phyloP scores from a whole-genome alignment of 2,797 vertebrate genomes.

The Oreochromis mossambicus region DNA sequence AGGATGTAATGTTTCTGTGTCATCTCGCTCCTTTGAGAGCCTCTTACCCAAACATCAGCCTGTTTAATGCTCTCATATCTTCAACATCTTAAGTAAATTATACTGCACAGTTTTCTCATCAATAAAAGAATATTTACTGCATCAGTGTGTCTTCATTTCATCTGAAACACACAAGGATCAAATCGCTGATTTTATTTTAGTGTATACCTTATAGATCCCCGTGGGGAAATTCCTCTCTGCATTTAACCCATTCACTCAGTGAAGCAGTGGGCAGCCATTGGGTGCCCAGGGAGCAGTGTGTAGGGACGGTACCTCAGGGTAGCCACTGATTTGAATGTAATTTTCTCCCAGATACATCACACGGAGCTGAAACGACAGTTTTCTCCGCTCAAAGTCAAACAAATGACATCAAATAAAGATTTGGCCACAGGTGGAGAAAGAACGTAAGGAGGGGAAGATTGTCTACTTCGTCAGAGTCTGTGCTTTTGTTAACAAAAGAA shows the following conservation, averaged over 20 bases:
- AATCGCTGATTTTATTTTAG: neutral
- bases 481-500: no score
- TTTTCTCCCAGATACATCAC: neutral
- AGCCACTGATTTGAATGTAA: neutral
- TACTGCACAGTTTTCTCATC: neutral
- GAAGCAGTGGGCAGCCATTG: no score
- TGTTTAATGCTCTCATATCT: neutral
- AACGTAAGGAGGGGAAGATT: no score
- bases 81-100: neutral
- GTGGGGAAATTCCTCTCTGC: neutral
- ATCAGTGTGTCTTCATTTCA: neutral
- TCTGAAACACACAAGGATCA: neutral
- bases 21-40: neutral
- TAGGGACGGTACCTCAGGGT: neutral
- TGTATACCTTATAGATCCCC: neutral
- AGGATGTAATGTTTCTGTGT: neutral
- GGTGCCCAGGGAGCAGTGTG: no score
- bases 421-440: neutral
- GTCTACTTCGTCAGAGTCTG: no score
- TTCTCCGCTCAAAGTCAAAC: neutral
- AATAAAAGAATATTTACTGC: neutral
- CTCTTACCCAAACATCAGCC: neutral
- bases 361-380: neutral
- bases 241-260: neutral
- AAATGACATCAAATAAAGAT: neutral